Percentiles rank a stretch among this genome's conserved stretches.
These are phyloP conservation scores for Danionella cerebrum DNA, from an alignment of 2,113 vertebrate species.

Conservation along the genomic window DNA sequence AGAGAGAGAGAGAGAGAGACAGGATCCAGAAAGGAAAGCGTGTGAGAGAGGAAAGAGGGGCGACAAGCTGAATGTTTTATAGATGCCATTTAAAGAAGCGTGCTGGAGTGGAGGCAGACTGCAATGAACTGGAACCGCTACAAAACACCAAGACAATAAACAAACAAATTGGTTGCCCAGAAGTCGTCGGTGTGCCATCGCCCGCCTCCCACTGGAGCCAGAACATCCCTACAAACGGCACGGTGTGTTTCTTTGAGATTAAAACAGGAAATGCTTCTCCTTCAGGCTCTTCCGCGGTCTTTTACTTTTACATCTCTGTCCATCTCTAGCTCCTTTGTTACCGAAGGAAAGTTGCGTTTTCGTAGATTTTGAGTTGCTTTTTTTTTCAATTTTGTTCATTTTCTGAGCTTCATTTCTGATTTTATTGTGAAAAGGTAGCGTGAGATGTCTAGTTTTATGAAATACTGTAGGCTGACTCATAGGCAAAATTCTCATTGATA, in stretches of 20 bases:
- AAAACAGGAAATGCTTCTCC: slow-evolving; percentile 39
- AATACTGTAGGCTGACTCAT: too few species aligned
- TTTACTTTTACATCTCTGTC: background rate
- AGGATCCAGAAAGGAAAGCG: background rate
- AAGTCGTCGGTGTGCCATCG: slow-evolving; percentile 53
- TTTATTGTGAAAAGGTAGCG: too few species aligned
- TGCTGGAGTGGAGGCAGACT: slow-evolving; percentile 51
- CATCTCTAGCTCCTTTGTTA: background rate
- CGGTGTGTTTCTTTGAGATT: slow-evolving; percentile 46
- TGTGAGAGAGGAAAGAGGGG: background rate
- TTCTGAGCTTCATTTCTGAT: too few species aligned
- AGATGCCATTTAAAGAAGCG: slow-evolving; percentile 64
- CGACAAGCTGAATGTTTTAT: slow-evolving; percentile 57
- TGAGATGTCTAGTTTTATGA: too few species aligned
- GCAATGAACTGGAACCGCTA: slow-evolving; percentile 64
- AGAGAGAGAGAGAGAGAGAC: slow-evolving; percentile 19
- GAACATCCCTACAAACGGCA: background rate
- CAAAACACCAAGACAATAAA: slow-evolving; percentile 68
- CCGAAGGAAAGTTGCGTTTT: background rate
- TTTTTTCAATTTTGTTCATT: too few species aligned
- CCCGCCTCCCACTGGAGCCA: slow-evolving; percentile 30
- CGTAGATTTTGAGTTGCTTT: background rate
- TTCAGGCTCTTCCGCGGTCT: background rate
- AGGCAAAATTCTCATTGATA: too few species aligned
- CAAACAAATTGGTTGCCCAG: slow-evolving; percentile 66